Evolutionary conservation across 2,888 invertebrate genomes (phyloP), one percentile per base, ranked within the genome.

Genomic region (Hofmannophila pseudospretella): DNA sequence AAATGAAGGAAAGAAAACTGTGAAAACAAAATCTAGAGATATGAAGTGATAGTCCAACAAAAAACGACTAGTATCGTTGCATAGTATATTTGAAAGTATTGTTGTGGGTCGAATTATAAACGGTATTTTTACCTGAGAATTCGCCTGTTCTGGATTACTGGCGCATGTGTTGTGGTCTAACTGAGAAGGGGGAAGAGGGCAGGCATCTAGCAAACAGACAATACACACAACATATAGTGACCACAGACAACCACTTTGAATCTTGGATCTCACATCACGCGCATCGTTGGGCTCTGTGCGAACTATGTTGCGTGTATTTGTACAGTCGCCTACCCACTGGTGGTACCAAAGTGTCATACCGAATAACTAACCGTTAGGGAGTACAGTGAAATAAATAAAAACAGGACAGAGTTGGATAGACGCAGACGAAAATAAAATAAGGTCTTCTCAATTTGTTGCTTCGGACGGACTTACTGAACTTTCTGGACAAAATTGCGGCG

Each of bases 121-220:
- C 73, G 76, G 78, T 76, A 79, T 73, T 76, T 81, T 90, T 90
- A 90, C 90, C 90, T 90, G 90, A 89, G 89, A 87, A 78, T 77
- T 85, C 90, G 89, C 90, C 90, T 90, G 90, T 89, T 90, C 90
- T 89, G 89, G 90, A 90, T 89, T 88, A 86, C 87, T 88, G 88
- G 87, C 88, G 92, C 90, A 92, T 92, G 92, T 92, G 92, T 91
- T 92, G 92, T 92, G 92, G 92, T 93, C 93, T 93, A 93, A 93
- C 92, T 92, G 90, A 89, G 88, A 90, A 91, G 92, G 92, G 92
- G 92, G 92, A 92, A 92, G 92, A 92, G 92, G 92, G 94, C 94
- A 94, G 94, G 94, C 94, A 94, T 94, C 94, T 94, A 94, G 94
- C 94, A 94, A 94, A 86, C 94, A 94, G 93, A 94, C 93, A 94